Evolutionary conservation across 2,888 invertebrate genomes (phyloP).

Genomic region (Troides oblongomaculatus): DNA sequence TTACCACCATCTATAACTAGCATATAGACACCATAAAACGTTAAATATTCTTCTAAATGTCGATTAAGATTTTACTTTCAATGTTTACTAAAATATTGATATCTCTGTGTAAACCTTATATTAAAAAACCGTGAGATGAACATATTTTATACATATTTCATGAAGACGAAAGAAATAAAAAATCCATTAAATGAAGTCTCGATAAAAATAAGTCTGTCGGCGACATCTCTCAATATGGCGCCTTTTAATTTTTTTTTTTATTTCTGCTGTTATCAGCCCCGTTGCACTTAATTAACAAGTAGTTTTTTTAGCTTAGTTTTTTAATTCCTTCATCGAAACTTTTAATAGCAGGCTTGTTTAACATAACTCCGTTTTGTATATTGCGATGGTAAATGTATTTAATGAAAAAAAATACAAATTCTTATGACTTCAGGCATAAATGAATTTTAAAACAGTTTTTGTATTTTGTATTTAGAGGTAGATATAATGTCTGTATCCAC

Average conservation of each 20-base stretch:
- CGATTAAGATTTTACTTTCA: too few relatives aligned
- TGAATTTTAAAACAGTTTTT: background rate
- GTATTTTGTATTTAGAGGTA: background rate
- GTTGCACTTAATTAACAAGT: slow-evolving; percentile 23
- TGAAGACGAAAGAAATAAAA: background rate
- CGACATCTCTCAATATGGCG: slow-evolving; percentile 47
- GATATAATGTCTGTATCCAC: background rate
- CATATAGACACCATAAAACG: too few relatives aligned
- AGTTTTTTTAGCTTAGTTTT: background rate
- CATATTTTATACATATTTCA: slow-evolving; percentile 6
- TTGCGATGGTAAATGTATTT: slow-evolving; percentile 5
- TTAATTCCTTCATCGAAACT: background rate
- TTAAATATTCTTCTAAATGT: too few relatives aligned
- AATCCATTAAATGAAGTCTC: slow-evolving; percentile 20
- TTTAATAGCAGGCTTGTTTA: slow-evolving; percentile 10
- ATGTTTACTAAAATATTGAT: too few relatives aligned
- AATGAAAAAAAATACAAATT: slow-evolving; percentile 4
- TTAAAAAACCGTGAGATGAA: background rate
- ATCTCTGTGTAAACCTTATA: too few relatives aligned
- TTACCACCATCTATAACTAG: too few relatives aligned
- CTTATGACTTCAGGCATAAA: slow-evolving; percentile 23
- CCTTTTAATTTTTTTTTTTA: slow-evolving; percentile 45
- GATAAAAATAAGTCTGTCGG: slow-evolving; percentile 37
- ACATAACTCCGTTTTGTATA: slow-evolving; percentile 5
- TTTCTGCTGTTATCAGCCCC: slow-evolving; percentile 40